These are phyloP conservation scores for Brachypteracias leptosomus DNA, from an alignment of 2,113 vertebrate genomes.

Conservation along the genomic window DNA sequence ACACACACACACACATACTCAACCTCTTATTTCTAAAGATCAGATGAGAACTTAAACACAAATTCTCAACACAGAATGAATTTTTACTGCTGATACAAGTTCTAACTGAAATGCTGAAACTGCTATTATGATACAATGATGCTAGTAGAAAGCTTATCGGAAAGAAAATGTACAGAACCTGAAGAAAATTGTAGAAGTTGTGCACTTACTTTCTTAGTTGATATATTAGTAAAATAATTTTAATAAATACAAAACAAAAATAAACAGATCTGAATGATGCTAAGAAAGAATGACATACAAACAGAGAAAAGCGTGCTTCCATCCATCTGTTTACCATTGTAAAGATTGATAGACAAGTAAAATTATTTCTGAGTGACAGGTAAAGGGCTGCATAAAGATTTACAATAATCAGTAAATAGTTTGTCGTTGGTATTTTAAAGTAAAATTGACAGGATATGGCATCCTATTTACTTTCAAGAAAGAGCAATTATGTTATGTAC, in stretches of 20 bases:
- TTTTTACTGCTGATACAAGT: not conserved
- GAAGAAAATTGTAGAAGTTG: not conserved
- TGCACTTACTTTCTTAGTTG: not conserved
- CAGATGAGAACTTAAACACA: not conserved
- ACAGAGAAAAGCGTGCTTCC: not conserved
- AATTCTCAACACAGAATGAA: not conserved
- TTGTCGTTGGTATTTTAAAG: constrained; percentile 30
- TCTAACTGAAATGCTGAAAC: not conserved
- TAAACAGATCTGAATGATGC: not conserved
- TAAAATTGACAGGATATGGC: not conserved
- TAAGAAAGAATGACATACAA: constrained; percentile 13
- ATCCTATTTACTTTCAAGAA: constrained; percentile 39
- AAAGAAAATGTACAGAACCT: not conserved
- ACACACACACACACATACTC: too few species aligned
- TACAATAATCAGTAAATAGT: constrained; percentile 20
- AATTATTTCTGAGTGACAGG: constrained; percentile 23
- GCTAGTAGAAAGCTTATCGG: not conserved
- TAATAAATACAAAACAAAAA: constrained; percentile 11
- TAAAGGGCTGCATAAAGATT: constrained; percentile 18
- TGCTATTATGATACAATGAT: not conserved
- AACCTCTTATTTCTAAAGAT: not conserved
- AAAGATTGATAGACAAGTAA: constrained; percentile 23
- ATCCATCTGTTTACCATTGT: constrained; percentile 12
- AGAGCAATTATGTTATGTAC: not conserved
- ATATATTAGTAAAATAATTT: not conserved